Percentiles rank a stretch among this genome's conserved stretches.
Evolutionary conservation across 2,797 vertebrate species (phyloP).

Genomic region (Urosaurus nigricauda): DNA sequence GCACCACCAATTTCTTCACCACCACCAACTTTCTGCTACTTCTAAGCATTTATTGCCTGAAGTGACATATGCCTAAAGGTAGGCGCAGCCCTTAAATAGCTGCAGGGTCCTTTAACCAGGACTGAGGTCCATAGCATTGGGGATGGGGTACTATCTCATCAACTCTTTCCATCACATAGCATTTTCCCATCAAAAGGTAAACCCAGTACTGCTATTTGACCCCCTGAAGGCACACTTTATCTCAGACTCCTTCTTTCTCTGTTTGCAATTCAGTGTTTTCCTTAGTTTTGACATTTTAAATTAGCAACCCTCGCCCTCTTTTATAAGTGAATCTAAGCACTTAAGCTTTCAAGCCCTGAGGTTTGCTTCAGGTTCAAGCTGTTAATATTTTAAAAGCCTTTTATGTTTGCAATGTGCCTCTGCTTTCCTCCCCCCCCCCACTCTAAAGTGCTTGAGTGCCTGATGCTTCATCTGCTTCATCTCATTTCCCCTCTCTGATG

Average conservation of each 20-base stretch:
- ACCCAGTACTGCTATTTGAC: background rate
- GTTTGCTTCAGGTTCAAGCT: constrained; percentile 23
- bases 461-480: constrained; percentile 24
- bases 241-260: background rate
- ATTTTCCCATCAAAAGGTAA: background rate
- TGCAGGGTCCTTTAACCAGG: background rate
- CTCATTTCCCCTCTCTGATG: constrained; percentile 1
- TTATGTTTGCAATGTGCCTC: background rate
- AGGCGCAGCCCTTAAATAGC: background rate
- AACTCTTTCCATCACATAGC: background rate
- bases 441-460: constrained; percentile 31
- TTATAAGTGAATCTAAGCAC: constrained; percentile 20
- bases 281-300: background rate
- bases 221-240: background rate
- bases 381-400: constrained; percentile 43
- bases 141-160: background rate
- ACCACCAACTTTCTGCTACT: background rate
- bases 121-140: too few species aligned
- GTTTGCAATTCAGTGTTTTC: background rate
- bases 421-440: background rate
- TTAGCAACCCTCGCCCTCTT: background rate
- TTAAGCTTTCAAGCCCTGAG: constrained; percentile 34
- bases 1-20: too few species aligned
- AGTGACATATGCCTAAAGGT: too few species aligned
- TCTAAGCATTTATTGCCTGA: background rate